Percentiles rank a stretch among this genome's conserved stretches.
Conservation (phyloP, 2,888 invertebrate species). For the Pseudococcus jackbeardsleyi region DNA sequence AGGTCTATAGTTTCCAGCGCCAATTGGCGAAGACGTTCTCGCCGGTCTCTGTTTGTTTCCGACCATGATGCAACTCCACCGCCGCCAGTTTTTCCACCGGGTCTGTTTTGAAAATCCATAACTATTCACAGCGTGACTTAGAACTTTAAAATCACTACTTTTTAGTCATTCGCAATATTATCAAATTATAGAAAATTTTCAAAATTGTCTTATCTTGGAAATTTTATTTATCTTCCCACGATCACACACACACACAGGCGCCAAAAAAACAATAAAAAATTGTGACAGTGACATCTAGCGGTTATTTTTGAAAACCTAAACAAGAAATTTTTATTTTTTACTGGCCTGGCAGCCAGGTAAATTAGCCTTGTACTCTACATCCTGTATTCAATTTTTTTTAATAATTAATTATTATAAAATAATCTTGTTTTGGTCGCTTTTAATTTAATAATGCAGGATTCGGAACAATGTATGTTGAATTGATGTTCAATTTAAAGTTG, state of each 20-base stretch:
- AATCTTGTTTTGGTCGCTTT: no score
- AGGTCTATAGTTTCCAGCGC: constrained; percentile 98
- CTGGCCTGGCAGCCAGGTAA: no score
- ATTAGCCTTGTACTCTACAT: no score
- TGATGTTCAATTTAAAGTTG: no score
- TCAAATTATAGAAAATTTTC: no score
- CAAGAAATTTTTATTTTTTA: no score
- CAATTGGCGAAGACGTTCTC: constrained; percentile 94
- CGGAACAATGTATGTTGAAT: no score
- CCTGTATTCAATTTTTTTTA: no score
- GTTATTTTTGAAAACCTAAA: neutral
- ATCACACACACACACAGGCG: neutral
- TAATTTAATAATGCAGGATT: no score
- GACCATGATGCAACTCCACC: constrained; percentile 99
- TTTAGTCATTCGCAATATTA: neutral
- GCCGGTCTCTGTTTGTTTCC: constrained; percentile 95
- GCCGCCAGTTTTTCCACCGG: constrained; percentile 99
- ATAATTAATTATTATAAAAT: no score
- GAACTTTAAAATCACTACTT: neutral
- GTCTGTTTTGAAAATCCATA: constrained; percentile 99
- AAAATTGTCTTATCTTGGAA: no score
- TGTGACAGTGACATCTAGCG: neutral
- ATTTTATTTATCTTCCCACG: no score
- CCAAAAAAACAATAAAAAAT: neutral
- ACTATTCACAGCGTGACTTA: neutral